phyloP scores from a whole-genome alignment of 2,888 invertebrate genomes.

The Crepidodera aurea region DNA sequence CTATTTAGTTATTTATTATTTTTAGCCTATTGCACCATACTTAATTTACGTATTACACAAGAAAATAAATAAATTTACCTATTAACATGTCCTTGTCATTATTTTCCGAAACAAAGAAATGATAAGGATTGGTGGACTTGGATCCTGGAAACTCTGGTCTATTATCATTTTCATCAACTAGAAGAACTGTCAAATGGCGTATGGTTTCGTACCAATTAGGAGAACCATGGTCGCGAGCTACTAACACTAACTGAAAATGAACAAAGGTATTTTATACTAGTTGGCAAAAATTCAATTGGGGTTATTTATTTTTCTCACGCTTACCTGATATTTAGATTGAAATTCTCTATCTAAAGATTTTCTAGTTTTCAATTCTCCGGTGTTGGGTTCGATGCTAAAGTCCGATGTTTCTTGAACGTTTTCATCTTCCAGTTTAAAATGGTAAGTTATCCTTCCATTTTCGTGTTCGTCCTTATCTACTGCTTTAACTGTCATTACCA shows the following conservation, averaged over 20 bases:
- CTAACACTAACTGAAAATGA: constrained; percentile 74
- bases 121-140: constrained; percentile 68
- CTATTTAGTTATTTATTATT: no score
- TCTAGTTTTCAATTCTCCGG: constrained; percentile 83
- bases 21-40: no score
- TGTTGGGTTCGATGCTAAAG: constrained; percentile 79
- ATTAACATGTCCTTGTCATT: constrained; percentile 69
- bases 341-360: constrained; percentile 81
- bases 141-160: constrained; percentile 76
- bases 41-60: no score
- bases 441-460: constrained; percentile 86
- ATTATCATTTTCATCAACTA: constrained; percentile 85
- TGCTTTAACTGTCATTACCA: constrained; percentile 84
- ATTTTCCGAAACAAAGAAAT: constrained; percentile 78
- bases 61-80: constrained; percentile 64
- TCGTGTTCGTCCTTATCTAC: constrained; percentile 83
- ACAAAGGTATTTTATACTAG: no score
- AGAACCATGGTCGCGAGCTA: constrained; percentile 83
- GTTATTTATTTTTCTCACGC: no score
- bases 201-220: constrained; percentile 83
- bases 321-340: constrained; percentile 71
- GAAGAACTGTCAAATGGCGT: constrained; percentile 75
- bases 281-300: no score
- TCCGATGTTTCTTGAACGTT: constrained; percentile 83
- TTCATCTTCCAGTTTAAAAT: constrained; percentile 72